Evolutionary conservation across 2,888 invertebrate genomes (phyloP), one percentile per base, ranked within the genome.

Genomic region (Neoaliturus tenellus): DNA sequence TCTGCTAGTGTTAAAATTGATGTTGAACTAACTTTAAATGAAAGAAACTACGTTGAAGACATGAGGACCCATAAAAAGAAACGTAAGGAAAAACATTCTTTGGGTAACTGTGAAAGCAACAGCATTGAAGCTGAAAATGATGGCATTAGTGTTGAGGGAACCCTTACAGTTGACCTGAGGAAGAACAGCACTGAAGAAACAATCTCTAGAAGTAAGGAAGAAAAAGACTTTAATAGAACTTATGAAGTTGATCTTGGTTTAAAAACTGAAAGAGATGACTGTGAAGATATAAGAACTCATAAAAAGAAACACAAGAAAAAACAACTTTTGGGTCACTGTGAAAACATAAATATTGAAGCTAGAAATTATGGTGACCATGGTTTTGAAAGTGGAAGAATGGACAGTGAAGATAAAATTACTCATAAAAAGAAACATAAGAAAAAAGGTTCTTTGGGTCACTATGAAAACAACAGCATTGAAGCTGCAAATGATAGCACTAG

Each of bases 261-360:
- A 44, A 44, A n/a, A 12, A 44, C 14, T 44, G 10, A 44, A 44
- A 44, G 23, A 10, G 51, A 8, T 20, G 51, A 51, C 5, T 20
- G 23, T 51, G 23, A 20, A 51, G 55, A 81, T 23, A 84, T 33
- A 84, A 69, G 20, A 51, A 75, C 85, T 87, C 87, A 88, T 87
- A 89, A 88, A 88, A 88, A 88, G 69, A 69, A 69, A 23, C 69
- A 69, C 20, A 69, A 69, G 35, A 69, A 39, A 35, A 69, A 69
- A 35, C 33, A 69, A 14, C 39, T 28, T 8, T n/a, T 8, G 4
- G 48, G 17, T 4, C 10, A 35, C 10, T 10, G 10, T 6, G 17
- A 48, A 48, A 48, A 17, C 48, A 48, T 10, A 14, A 48, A 10
- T 48, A 6, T 4, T 62, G 28, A 62, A n/a, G n/a, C n/a, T 62